A percentile compares a stretch with the other conserved stretches of the same genome.
phyloP scores from a whole-genome alignment of 2,888 invertebrate genomes.

The Tanytarsus gracilentus region DNA sequence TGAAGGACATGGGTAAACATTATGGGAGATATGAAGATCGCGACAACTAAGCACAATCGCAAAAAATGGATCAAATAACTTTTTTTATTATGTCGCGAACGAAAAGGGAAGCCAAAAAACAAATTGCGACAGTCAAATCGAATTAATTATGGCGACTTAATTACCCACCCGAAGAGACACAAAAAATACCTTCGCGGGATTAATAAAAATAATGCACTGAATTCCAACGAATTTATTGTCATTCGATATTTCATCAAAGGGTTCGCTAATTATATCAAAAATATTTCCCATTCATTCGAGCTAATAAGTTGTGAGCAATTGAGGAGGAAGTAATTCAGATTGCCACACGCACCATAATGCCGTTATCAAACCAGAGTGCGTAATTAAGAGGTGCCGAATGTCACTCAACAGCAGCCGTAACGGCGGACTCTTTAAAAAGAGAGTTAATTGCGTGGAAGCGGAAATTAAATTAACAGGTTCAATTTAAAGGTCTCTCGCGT shows the following conservation, averaged over 20 bases:
- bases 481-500: background rate
- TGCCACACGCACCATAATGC: background rate
- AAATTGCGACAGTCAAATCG: constrained; percentile 21
- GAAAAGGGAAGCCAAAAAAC: background rate
- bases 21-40: no score
- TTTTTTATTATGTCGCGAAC: background rate
- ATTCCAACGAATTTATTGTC: constrained; percentile 10
- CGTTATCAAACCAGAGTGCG: background rate
- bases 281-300: no score
- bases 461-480: constrained; percentile 20
- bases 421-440: constrained; percentile 1
- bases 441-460: constrained; percentile 22
- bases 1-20: constrained; percentile 14
- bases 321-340: no score
- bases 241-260: background rate
- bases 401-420: background rate
- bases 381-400: constrained; percentile 14
- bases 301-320: no score
- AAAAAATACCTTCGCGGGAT: background rate
- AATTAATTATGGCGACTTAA: constrained; percentile 24
- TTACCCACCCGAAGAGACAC: background rate
- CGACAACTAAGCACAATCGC: no score
- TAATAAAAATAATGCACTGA: background rate
- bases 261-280: no score
- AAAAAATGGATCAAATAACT: constrained; percentile 1